Evolutionary conservation across 2,797 vertebrate genomes (phyloP).

Genomic region (Cichlasoma orientale): DNA sequence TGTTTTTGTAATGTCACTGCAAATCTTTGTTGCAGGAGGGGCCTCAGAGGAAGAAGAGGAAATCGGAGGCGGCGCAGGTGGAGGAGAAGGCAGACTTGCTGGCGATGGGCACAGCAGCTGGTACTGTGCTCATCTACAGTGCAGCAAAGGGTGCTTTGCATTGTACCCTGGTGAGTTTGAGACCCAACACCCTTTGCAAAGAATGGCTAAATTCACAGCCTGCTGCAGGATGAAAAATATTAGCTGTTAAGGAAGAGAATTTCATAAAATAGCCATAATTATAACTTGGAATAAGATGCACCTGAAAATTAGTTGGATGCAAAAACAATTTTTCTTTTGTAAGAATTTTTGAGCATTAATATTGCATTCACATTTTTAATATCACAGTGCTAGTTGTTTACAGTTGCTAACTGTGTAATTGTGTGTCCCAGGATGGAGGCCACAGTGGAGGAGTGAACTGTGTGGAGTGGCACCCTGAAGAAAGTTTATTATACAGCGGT

Average conservation of each 20-base stretch:
- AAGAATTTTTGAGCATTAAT: neutral
- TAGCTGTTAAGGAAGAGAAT: neutral
- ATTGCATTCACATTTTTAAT: neutral
- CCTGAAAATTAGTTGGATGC: too few relatives aligned
- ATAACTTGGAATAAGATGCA: too few relatives aligned
- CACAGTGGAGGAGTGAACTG: conserved; percentile 92
- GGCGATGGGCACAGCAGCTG: conserved; percentile 96
- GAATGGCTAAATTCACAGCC: fast-evolving
- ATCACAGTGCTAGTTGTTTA: neutral
- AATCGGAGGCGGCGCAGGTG: conserved; percentile 86
- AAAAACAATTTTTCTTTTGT: neutral
- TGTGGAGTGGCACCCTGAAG: conserved; percentile 93
- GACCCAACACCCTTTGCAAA: neutral
- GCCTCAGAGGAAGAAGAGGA: conserved; percentile 96
- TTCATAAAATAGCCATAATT: neutral
- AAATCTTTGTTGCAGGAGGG: conserved; percentile 84
- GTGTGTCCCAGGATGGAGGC: conserved; percentile 85
- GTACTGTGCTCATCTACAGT: conserved; percentile 95
- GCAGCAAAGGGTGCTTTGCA: conserved; percentile 93
- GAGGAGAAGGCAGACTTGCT: conserved; percentile 88
- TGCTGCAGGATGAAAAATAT: neutral
- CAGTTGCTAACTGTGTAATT: neutral
- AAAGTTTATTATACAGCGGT: conserved; percentile 92
- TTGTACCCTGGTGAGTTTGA: conserved; percentile 90
- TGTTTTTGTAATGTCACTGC: neutral